phyloP scores from a whole-genome alignment of 2,888 invertebrate species.

The Rambutsinella grinnellia region DNA sequence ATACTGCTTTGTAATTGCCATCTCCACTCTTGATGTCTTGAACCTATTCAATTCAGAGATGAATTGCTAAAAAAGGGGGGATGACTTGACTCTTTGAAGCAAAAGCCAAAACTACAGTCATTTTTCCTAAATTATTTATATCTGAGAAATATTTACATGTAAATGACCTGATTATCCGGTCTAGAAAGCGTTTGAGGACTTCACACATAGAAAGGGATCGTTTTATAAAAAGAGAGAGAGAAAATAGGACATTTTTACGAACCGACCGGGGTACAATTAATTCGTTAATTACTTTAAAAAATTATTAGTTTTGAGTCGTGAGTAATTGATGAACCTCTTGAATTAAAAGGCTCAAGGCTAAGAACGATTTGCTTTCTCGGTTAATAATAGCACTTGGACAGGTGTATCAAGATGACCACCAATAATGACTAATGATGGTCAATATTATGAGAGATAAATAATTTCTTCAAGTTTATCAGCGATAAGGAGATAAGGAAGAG shows the following conservation, averaged over 20 bases:
- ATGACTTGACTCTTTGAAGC: constrained; percentile 10
- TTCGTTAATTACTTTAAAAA: too few species aligned
- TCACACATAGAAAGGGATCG: neutral
- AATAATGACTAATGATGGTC: too few species aligned
- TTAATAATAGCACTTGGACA: too few species aligned
- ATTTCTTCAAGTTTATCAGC: too few species aligned
- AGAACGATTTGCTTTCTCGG: too few species aligned
- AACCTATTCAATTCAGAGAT: neutral
- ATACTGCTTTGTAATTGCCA: neutral
- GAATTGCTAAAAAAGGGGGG: too few species aligned
- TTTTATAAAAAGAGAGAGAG: neutral
- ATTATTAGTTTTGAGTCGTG: too few species aligned
- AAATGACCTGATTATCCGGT: constrained; percentile 37
- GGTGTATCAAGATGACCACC: too few species aligned
- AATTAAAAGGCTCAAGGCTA: too few species aligned
- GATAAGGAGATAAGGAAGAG: neutral
- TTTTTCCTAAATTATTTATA: neutral
- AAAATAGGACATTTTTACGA: neutral
- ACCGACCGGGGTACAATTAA: too few species aligned
- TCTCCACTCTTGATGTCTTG: neutral
- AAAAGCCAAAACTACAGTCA: neutral
- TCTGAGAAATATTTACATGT: neutral
- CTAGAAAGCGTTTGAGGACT: constrained; percentile 15
- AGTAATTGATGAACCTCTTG: too few species aligned
- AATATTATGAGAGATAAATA: too few species aligned